These are phyloP conservation scores for Parnassius smintheus DNA, from an alignment of 2,888 invertebrate genomes.

Conservation along the genomic window DNA sequence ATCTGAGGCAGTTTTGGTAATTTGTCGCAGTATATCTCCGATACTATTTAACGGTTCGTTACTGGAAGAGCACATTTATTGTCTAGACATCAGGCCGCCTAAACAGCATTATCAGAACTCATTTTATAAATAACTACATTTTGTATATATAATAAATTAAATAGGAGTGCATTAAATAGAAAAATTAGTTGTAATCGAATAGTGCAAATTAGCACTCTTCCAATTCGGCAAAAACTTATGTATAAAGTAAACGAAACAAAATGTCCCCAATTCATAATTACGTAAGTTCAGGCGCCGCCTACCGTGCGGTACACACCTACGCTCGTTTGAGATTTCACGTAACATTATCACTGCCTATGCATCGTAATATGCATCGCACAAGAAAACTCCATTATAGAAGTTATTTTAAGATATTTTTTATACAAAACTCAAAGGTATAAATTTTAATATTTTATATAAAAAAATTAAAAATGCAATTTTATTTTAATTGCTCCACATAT, in stretches of 20 bases:
- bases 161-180: not conserved
- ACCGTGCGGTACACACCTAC: not conserved
- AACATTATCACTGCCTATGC: not conserved
- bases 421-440: no score
- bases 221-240: not conserved
- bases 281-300: not conserved
- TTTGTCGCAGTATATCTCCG: conserved; percentile 12
- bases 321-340: conserved; percentile 6
- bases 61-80: conserved; percentile 13
- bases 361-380: not conserved
- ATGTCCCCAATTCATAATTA: not conserved
- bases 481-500: no score
- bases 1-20: conserved; percentile 44
- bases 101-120: not conserved
- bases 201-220: conserved; percentile 6
- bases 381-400: no score
- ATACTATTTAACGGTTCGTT: conserved; percentile 8
- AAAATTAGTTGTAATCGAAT: not conserved
- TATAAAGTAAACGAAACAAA: not conserved
- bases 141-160: not conserved
- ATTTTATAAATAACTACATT: not conserved
- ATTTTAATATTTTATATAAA: no score
- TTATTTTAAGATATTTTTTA: no score
- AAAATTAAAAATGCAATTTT: no score
- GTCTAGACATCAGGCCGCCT: conserved; percentile 14